Evolutionary conservation across 2,888 invertebrate species (phyloP).

Genomic region (Archips crataeganus): DNA sequence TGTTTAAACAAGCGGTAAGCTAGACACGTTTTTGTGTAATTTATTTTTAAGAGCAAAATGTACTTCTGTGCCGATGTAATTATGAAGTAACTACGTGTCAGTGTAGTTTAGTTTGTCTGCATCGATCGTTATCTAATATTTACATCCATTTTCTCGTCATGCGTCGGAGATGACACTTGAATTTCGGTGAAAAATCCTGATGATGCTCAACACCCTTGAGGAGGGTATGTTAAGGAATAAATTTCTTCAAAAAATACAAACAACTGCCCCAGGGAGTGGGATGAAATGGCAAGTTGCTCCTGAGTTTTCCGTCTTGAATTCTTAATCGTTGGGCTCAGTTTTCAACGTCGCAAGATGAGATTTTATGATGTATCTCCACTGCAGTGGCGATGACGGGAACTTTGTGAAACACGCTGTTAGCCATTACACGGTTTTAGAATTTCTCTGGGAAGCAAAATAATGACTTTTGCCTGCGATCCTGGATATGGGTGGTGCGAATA

Average conservation of each 20-base stretch:
- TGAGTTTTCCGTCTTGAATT: conserved; percentile 29
- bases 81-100: not conserved
- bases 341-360: conserved; percentile 22
- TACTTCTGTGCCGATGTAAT: not conserved
- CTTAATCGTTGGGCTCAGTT: conserved; percentile 34
- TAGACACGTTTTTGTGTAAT: not conserved
- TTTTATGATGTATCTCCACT: conserved; percentile 27
- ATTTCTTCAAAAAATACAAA: conserved; percentile 28
- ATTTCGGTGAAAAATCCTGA: conserved; percentile 16
- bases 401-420: conserved; percentile 9
- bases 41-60: too few species aligned
- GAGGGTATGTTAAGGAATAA: conserved; percentile 27
- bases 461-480: not conserved
- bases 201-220: conserved; percentile 24
- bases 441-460: not conserved
- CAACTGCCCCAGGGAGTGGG: conserved; percentile 21
- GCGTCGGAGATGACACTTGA: conserved; percentile 23
- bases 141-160: not conserved
- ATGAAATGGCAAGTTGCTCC: conserved; percentile 20
- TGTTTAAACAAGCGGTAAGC: not conserved
- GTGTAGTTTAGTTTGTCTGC: not conserved
- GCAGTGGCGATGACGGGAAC: conserved; percentile 4
- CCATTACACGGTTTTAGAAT: not conserved
- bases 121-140: not conserved
- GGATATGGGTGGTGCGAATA: not conserved